Base-by-base conservation (phyloP, 2,888 invertebrate genomes). In the Antitype chi region DNA sequence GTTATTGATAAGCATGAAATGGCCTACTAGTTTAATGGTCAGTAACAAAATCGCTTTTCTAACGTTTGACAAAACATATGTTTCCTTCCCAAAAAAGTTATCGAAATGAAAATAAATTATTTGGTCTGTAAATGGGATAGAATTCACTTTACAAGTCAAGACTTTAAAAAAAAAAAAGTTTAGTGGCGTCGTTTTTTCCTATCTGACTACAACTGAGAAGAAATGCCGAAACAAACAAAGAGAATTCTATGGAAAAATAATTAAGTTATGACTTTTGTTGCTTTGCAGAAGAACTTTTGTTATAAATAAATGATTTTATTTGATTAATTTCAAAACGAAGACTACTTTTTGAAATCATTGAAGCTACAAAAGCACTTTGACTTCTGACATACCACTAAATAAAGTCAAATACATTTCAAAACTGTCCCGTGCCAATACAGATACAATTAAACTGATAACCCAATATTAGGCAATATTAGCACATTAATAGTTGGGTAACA, bases 401-500 rank as follows among this genome's bases (percentile, higher is more conserved):
- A 63, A 62, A 25, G 52, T 52, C 72, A 74, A 75, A 47, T 32
- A 49, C 72, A 64, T 64, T 77, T 52, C 62, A 70, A 57, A 82
- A 60, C 20, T 60, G n/a, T 55, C 53, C 8, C 71, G 64, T 66
- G 32, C 60, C 70, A 67, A 66, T 70, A 63, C 47, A 23, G 79
- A 81, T 78, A 71, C 66, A 78, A 76, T 78, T 74, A 28, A 63
- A 77, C 64, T 81, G 86, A 84, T 86, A 79, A 81, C 52, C 53
- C 49, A 62, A 72, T 74, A 86, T 89, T 86, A 86, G 68, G 84
- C 84, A 87, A 89, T 74, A 74, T 72, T 64, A 76, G 69, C 76
- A 86, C 78, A 83, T 85, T 84, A 82, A 81, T 53, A 67, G 86
- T 88, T 85, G 83, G 15, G 86, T 84, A 86, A 88, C 81, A n/a